These are phyloP conservation scores for Zaprionus ghesquierei DNA, from an alignment of 1,140 invertebrate species.

Conservation along the genomic window DNA sequence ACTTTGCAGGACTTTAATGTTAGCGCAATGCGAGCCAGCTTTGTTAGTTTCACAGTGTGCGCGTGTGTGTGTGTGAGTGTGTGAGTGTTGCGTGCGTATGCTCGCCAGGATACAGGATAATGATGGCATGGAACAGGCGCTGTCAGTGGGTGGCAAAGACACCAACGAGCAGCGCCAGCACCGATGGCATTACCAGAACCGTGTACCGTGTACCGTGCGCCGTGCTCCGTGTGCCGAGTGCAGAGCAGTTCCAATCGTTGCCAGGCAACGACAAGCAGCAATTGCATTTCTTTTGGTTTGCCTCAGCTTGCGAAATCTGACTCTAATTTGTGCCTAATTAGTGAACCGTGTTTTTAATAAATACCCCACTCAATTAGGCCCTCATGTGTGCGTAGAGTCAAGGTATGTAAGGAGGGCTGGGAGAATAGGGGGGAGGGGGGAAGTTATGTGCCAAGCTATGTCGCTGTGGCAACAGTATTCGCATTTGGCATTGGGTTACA, in stretches of 20 bases:
- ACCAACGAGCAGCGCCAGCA: too few species aligned
- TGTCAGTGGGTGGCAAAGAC: not conserved
- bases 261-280: conserved; percentile 8
- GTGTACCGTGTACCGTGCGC: too few species aligned
- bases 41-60: not conserved
- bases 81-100: not conserved
- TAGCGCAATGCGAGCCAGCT: not conserved
- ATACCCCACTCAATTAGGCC: conserved; percentile 32
- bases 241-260: conserved; percentile 19
- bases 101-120: not conserved
- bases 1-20: not conserved
- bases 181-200: not conserved
- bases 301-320: not conserved
- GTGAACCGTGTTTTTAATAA: conserved; percentile 37
- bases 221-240: not conserved
- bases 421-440: not conserved
- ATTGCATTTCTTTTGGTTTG: conserved; percentile 19
- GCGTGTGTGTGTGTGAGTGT: not conserved
- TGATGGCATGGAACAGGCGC: not conserved
- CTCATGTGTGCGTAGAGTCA: conserved; percentile 8
- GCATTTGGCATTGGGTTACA: not conserved
- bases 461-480: not conserved
- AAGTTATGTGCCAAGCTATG: not conserved
- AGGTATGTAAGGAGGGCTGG: not conserved
- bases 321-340: conserved; percentile 24